Evolutionary conservation across 2,888 invertebrate genomes (phyloP).

Genomic region (Polymixis lichenea): DNA sequence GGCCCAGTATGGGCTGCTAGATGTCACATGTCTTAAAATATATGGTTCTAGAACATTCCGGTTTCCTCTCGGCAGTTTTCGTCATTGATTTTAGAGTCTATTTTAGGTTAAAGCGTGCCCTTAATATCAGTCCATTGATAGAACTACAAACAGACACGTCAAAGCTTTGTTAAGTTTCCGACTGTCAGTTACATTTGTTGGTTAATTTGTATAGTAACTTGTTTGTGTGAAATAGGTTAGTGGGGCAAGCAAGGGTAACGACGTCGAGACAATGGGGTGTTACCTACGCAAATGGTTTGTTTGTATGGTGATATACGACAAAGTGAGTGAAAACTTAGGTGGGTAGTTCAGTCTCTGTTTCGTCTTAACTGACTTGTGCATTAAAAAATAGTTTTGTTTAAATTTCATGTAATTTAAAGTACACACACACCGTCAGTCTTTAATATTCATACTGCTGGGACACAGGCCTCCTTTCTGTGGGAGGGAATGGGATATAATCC

Average conservation of each 20-base stretch:
- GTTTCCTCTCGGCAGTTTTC: neutral
- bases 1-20: neutral
- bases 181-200: conserved; percentile 56
- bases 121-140: conserved; percentile 9
- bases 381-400: too few relatives aligned
- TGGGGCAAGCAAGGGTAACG: conserved; percentile 33
- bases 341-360: neutral
- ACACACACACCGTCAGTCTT: too few relatives aligned
- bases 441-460: too few relatives aligned
- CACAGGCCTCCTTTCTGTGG: too few relatives aligned
- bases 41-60: too few relatives aligned
- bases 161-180: conserved; percentile 26
- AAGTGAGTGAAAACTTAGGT: conserved; percentile 6
- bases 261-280: conserved; percentile 25
- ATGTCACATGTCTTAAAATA: neutral
- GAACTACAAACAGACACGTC: neutral
- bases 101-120: neutral
- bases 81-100: neutral
- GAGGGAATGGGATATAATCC: too few relatives aligned
- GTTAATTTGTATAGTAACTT: conserved; percentile 47
- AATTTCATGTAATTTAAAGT: too few relatives aligned
- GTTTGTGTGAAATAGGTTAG: conserved; percentile 53
- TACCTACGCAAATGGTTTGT: conserved; percentile 19
- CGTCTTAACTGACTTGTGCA: too few relatives aligned
- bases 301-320: conserved; percentile 16